Conservation (phyloP, 2,797 vertebrate species). For the Siniperca obscura region DNA sequence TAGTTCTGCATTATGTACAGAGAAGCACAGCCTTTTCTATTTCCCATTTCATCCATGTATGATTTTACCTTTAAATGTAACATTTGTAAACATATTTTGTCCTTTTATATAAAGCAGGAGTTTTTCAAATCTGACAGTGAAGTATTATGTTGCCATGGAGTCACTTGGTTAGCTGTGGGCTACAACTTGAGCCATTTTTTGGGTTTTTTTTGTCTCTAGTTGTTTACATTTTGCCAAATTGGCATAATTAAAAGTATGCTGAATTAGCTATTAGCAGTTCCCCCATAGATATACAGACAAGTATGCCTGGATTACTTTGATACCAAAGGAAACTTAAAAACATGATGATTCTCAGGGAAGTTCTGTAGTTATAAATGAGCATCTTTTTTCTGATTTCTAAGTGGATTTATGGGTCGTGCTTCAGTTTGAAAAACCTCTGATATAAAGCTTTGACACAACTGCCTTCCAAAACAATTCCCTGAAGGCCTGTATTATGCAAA, state of each 20-base stretch:
- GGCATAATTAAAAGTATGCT: neutral
- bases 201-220: neutral
- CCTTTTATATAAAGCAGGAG: neutral
- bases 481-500: neutral
- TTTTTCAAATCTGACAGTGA: neutral
- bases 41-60: neutral
- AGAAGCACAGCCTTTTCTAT: neutral
- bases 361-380: neutral
- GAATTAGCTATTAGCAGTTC: neutral
- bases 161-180: neutral
- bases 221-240: neutral
- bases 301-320: neutral
- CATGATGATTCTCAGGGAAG: neutral
- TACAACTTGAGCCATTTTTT: neutral
- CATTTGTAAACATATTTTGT: neutral
- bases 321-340: neutral
- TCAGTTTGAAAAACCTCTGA: conserved; percentile 1
- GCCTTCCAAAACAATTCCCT: neutral
- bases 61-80: neutral
- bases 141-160: neutral
- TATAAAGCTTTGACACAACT: neutral
- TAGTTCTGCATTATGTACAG: conserved; percentile 20
- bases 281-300: neutral
- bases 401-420: neutral
- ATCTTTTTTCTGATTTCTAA: neutral